Conservation (phyloP, 2,797 vertebrate species). For the Brachyrhaphis roseni region DNA sequence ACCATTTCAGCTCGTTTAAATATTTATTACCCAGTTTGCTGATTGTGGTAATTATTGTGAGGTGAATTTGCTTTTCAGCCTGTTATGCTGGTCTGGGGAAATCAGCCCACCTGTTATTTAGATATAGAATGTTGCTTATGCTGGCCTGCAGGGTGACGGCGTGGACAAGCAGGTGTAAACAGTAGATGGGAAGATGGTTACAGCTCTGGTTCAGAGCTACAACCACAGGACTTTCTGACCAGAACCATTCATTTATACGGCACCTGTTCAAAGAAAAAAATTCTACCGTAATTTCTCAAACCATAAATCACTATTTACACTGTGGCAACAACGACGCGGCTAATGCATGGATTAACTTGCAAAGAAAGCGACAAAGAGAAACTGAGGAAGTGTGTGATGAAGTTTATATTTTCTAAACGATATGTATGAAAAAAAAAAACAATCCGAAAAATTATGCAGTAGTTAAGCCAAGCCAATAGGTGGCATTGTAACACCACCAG, state of each 20-base stretch:
- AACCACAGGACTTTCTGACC: background rate
- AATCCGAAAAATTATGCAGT: background rate
- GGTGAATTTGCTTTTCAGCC: background rate
- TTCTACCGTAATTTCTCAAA: background rate
- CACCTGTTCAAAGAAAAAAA: background rate
- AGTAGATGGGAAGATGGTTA: too few species aligned
- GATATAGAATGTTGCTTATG: background rate
- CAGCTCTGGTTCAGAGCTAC: background rate
- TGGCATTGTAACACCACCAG: background rate
- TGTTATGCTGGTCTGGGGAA: background rate
- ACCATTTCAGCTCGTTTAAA: background rate
- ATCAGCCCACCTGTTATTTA: background rate
- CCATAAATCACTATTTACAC: background rate
- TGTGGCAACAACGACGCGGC: background rate
- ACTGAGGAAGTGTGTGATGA: too few species aligned
- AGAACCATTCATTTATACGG: background rate
- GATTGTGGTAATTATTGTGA: background rate
- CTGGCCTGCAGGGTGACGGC: background rate
- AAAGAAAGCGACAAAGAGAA: too few species aligned
- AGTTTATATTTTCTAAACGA: too few species aligned
- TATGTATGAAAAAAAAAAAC: too few species aligned
- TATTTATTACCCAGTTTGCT: background rate
- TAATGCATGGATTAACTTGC: background rate
- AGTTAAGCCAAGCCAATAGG: background rate
- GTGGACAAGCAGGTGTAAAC: background rate